Conservation (phyloP, 2,797 vertebrate genomes). For the Ceyx erithaca region DNA sequence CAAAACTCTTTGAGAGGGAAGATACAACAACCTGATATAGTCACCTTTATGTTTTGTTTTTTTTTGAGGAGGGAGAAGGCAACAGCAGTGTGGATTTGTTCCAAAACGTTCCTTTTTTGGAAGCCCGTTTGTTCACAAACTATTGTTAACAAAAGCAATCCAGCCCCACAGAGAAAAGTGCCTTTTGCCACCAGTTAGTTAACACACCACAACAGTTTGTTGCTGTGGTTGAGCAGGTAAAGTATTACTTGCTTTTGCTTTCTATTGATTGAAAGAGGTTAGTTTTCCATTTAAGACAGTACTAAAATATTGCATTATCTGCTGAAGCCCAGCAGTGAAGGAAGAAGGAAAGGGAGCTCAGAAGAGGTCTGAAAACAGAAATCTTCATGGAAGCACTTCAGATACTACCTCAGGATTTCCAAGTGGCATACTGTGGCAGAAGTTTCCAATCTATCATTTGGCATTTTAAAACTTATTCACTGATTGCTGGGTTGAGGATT, state of each 20-base stretch:
- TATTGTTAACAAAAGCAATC: neutral
- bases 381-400: slow-evolving; percentile 7
- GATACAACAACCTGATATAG: neutral
- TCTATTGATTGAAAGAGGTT: neutral
- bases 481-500: neutral
- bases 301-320: slow-evolving; percentile 10
- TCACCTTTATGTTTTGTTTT: neutral
- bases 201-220: neutral
- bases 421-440: neutral
- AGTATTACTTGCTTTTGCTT: slow-evolving; percentile 8
- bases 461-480: neutral
- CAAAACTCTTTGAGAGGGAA: neutral
- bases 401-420: neutral
- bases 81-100: neutral
- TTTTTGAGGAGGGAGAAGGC: neutral
- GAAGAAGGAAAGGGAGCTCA: neutral
- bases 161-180: neutral
- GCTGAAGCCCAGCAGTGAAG: neutral
- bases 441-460: neutral
- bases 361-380: slow-evolving; percentile 9
- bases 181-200: neutral
- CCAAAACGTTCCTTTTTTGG: neutral
- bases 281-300: slow-evolving; percentile 4
- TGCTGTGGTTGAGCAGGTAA: slow-evolving; percentile 9
- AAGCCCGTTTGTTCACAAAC: neutral